These are phyloP conservation scores for Rhincodon typus DNA, from an alignment of 2,797 vertebrate species.

Conservation along the genomic window DNA sequence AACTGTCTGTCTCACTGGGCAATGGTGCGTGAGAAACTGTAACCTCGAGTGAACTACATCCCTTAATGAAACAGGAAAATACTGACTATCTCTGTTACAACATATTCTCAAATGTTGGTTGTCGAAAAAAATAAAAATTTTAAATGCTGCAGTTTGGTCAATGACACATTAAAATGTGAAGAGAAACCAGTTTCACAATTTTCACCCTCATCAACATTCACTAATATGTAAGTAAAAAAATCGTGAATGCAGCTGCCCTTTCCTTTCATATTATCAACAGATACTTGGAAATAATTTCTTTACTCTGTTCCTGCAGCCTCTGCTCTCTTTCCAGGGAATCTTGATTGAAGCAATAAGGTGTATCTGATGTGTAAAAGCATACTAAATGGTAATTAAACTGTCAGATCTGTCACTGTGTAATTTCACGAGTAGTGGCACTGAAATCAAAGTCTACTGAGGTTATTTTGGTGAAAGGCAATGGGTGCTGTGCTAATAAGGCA, in stretches of 20 bases:
- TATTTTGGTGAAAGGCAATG: not conserved
- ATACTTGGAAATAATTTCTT: not conserved
- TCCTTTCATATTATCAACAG: not conserved
- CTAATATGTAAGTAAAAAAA: not conserved
- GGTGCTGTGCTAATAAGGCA: not conserved
- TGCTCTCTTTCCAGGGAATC: not conserved
- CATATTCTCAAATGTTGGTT: not conserved
- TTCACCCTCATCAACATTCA: not conserved
- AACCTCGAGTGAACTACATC: not conserved
- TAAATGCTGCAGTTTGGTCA: not conserved
- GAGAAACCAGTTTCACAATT: not conserved
- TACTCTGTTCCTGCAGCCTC: not conserved
- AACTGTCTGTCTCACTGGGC: not conserved
- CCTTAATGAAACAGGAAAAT: not conserved
- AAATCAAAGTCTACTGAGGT: not conserved
- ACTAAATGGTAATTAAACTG: conserved; percentile 29
- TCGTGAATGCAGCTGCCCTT: not conserved
- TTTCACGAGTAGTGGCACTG: not conserved
- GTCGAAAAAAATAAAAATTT: not conserved
- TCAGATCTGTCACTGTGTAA: not conserved
- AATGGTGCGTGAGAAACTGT: not conserved
- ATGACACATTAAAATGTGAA: not conserved
- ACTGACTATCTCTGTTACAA: not conserved
- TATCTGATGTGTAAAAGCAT: not conserved
- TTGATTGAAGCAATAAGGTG: not conserved